Conservation (phyloP, 2,888 invertebrate species). For the Elegia similella region DNA sequence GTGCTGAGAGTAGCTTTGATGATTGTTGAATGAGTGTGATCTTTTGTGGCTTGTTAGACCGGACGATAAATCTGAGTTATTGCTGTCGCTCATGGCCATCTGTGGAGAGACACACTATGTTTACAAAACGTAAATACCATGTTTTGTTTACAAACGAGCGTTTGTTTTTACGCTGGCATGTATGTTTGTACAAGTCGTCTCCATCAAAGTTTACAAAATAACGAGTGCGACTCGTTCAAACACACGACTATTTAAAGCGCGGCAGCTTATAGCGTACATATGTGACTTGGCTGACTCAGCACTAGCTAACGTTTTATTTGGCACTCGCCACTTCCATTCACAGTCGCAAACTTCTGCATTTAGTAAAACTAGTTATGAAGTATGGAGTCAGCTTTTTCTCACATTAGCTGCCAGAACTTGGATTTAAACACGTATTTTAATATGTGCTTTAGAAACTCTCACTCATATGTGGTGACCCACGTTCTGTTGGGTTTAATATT, state of each 20-base stretch:
- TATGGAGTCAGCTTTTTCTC: conserved; percentile 1
- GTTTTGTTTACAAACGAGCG: conserved; percentile 13
- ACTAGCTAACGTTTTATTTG: conserved; percentile 20
- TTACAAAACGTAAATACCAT: conserved; percentile 13
- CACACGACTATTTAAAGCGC: conserved; percentile 41
- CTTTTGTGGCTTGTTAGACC: conserved; percentile 84
- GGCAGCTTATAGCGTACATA: conserved; percentile 34
- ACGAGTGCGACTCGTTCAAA: conserved; percentile 39
- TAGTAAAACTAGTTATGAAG: conserved; percentile 9
- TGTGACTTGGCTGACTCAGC: conserved; percentile 25
- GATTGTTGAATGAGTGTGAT: conserved; percentile 87
- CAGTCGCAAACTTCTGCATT: conserved; percentile 12
- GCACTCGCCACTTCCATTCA: conserved; percentile 12
- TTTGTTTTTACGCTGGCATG: conserved; percentile 16
- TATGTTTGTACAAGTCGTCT: conserved; percentile 22
- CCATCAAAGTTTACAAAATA: conserved; percentile 36
- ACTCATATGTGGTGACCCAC: neutral
- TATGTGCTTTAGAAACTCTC: neutral
- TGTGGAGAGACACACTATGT: conserved; percentile 46
- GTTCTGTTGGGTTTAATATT: conserved; percentile 14
- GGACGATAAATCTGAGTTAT: conserved; percentile 73
- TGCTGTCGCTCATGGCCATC: conserved; percentile 85
- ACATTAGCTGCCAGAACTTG: neutral
- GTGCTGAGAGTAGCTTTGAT: conserved; percentile 85
- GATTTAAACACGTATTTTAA: neutral